Percentiles rank a stretch among this genome's conserved stretches.
Evolutionary conservation across 1,140 invertebrate species (phyloP).

Genomic region (Heliconius hewitsoni): DNA sequence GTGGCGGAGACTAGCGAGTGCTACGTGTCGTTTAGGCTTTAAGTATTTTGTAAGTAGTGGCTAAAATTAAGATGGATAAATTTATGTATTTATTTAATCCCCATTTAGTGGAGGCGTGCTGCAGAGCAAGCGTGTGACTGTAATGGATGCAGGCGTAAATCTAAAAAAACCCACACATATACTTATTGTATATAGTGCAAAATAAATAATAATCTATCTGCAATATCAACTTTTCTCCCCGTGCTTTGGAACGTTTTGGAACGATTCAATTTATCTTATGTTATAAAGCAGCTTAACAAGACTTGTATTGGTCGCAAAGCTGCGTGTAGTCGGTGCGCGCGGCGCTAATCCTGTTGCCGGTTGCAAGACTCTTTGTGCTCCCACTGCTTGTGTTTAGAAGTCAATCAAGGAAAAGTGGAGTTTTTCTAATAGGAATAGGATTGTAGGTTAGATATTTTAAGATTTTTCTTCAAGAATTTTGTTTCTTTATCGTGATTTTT

Average conservation of each 20-base stretch:
- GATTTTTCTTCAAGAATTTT: no score
- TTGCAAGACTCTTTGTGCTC: background rate
- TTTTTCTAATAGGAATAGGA: background rate
- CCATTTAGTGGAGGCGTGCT: no score
- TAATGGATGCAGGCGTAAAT: no score
- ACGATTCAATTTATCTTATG: constrained; percentile 12
- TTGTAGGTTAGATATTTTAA: background rate
- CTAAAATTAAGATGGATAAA: no score
- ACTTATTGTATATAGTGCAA: no score
- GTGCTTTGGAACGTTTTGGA: background rate
- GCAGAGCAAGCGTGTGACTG: no score
- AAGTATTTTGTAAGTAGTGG: no score
- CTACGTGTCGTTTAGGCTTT: background rate
- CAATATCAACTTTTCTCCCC: background rate
- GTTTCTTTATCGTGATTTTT: no score
- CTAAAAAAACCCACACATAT: no score
- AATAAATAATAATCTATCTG: no score
- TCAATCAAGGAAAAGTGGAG: background rate
- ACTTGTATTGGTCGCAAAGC: background rate
- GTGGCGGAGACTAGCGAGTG: background rate
- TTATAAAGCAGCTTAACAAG: background rate
- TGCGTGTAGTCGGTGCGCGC: background rate
- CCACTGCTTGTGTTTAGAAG: background rate
- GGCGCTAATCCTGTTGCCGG: constrained; percentile 1
- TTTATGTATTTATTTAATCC: no score